Evolutionary conservation across 2,888 invertebrate genomes (phyloP), one percentile per base, ranked within the genome.

Genomic region (Tinea pellionella): DNA sequence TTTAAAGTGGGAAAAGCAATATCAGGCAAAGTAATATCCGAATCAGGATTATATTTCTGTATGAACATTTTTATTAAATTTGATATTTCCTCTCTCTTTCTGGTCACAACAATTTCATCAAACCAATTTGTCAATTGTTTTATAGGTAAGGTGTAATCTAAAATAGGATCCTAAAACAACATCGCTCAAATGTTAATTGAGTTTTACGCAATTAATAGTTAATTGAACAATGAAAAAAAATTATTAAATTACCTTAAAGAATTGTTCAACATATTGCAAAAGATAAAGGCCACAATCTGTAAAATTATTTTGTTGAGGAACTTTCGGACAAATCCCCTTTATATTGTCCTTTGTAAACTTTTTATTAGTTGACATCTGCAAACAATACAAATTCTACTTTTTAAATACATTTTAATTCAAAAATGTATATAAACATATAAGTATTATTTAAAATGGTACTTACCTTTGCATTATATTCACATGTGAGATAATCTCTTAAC

Each of bases 251-350:
- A 94, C 95, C 89, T 92, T 91, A 78, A 98, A 97, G 85, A 99
- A 98, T 63, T 94, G 94, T 83, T 99, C 98, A 4, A 96, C 97
- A 88, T 98, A 99, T 77, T 99, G 97, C 60, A 99, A 86, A 62
- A 99, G 89, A 80, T 95, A 99, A 12, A 99, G 88, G 0, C 99
- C 99, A 82, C 99, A 99, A 78, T 99, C 99, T 43, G 95, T 96
- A 74, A 94, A 97, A 88, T 99, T 99, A 65, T 93, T 95, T 83
- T 99, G 99, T 75, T 98, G 97, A n/a, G 99, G 99, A 64, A 97
- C 96, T 85, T 94, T 95, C 0, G 96, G 96, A 70, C 92, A 92
- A 65, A 92, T 92, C 4, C 97, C 97, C 71, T 94, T 94, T 68
- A 98, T 94, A 53, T 92, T 93, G 67, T 93, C 92, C 75, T 94